Conservation (phyloP, 2,113 vertebrate genomes). For the Saimiri boliviensis region DNA sequence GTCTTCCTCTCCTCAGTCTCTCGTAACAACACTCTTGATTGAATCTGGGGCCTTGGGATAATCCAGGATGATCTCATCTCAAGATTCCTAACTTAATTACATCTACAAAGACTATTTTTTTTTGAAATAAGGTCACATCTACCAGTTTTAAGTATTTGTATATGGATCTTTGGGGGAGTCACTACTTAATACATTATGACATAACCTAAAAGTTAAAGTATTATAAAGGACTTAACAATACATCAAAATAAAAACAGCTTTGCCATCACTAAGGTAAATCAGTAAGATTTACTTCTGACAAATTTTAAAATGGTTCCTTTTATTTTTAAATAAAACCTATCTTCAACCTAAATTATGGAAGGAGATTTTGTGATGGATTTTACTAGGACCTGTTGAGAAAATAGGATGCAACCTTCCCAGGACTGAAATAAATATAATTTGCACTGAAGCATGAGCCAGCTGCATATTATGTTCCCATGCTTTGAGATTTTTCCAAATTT, state of each 20-base stretch:
- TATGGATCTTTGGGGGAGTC: neutral
- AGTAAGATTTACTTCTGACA: neutral
- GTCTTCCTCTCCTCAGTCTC: neutral
- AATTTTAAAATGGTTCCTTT: neutral
- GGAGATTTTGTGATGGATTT: constrained; percentile 9
- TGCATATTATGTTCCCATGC: neutral
- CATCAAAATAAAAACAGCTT: neutral
- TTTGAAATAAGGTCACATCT: neutral
- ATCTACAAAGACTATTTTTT: neutral
- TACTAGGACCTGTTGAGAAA: neutral
- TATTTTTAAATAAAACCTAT: neutral
- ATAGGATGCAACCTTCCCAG: neutral
- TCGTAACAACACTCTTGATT: neutral
- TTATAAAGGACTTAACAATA: neutral
- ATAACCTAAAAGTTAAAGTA: neutral
- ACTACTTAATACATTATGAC: neutral
- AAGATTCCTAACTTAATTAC: neutral
- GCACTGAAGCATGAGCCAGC: neutral
- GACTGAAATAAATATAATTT: constrained; percentile 26
- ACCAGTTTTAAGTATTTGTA: neutral
- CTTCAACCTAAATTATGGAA: constrained; percentile 1
- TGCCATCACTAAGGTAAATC: neutral
- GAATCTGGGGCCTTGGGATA: neutral
- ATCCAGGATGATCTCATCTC: neutral
- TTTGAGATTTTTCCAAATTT: neutral